Evolutionary conservation across 2,888 invertebrate species (phyloP).

Genomic region (Ditylenchus weischeri): DNA sequence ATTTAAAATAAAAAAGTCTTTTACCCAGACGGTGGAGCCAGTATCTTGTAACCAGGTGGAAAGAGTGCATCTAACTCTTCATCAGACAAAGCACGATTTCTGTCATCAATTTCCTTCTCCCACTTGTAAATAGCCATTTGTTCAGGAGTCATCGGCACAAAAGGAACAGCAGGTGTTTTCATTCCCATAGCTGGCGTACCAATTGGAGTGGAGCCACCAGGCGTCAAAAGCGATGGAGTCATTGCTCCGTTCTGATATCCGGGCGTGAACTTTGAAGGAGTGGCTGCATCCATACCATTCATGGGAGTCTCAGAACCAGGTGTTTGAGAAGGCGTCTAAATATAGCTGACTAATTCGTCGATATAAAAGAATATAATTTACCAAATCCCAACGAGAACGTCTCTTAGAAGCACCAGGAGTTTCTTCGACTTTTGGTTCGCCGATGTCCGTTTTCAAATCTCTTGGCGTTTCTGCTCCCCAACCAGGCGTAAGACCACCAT

Average conservation of each 20-base stretch:
- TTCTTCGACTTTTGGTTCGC: constrained; percentile 41
- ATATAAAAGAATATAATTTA: too few species aligned
- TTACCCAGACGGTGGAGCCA: constrained; percentile 78
- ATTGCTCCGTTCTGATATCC: constrained; percentile 39
- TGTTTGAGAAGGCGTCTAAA: constrained; percentile 70
- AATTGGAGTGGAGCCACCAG: constrained; percentile 62
- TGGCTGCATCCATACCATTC: constrained; percentile 29
- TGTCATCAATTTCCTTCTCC: constrained; percentile 85
- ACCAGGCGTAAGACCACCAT: constrained; percentile 73
- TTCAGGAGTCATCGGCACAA: constrained; percentile 93
- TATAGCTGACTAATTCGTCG: too few species aligned
- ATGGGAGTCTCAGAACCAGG: constrained; percentile 57
- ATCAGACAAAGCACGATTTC: constrained; percentile 90
- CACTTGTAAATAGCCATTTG: constrained; percentile 74
- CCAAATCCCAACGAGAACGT: constrained; percentile 93
- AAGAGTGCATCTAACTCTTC: constrained; percentile 96
- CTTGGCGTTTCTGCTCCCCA: constrained; percentile 94
- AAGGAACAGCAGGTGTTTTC: constrained; percentile 91
- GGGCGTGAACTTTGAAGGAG: constrained; percentile 34
- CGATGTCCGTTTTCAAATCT: constrained; percentile 36
- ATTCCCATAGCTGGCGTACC: constrained; percentile 90
- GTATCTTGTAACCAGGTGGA: constrained; percentile 88
- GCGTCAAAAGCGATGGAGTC: constrained; percentile 61
- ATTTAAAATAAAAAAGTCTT: not conserved
- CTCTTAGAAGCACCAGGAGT: constrained; percentile 71